Percentiles rank a stretch among this genome's conserved stretches.
Evolutionary conservation across 2,797 vertebrate genomes (phyloP).

Genomic region (Lerista edwardsae): DNA sequence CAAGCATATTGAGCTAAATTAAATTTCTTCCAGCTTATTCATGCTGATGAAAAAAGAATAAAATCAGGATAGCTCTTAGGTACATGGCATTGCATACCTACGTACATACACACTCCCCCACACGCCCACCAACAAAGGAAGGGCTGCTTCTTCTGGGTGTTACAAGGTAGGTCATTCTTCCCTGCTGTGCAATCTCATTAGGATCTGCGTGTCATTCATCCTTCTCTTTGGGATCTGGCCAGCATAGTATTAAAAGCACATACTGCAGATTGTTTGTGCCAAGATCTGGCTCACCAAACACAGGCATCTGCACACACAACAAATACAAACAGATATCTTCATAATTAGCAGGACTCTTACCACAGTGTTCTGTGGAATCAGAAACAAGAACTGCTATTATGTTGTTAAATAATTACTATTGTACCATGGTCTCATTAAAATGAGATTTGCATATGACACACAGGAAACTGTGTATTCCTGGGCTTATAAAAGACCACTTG

Average conservation of each 20-base stretch:
- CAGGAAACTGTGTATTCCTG: background rate
- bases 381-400: background rate
- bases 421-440: background rate
- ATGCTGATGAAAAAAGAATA: conserved; percentile 23
- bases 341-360: background rate
- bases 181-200: conserved; percentile 74
- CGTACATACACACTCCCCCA: background rate
- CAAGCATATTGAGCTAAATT: conserved; percentile 47
- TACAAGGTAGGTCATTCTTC: conserved; percentile 65
- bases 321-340: background rate
- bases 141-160: conserved; percentile 47
- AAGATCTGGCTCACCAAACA: conserved; percentile 34
- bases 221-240: conserved; percentile 64
- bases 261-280: conserved; percentile 15
- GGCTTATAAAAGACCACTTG: background rate
- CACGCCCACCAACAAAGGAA: conserved; percentile 2
- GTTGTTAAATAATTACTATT: background rate
- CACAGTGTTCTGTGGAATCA: background rate
- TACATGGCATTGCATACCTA: conserved; percentile 54
- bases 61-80: conserved; percentile 13
- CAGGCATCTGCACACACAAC: background rate
- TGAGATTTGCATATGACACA: background rate
- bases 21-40: conserved; percentile 51
- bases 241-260: conserved; percentile 58
- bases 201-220: conserved; percentile 60